phyloP scores from a whole-genome alignment of 2,888 invertebrate genomes.

The Mimachlamys varia region DNA sequence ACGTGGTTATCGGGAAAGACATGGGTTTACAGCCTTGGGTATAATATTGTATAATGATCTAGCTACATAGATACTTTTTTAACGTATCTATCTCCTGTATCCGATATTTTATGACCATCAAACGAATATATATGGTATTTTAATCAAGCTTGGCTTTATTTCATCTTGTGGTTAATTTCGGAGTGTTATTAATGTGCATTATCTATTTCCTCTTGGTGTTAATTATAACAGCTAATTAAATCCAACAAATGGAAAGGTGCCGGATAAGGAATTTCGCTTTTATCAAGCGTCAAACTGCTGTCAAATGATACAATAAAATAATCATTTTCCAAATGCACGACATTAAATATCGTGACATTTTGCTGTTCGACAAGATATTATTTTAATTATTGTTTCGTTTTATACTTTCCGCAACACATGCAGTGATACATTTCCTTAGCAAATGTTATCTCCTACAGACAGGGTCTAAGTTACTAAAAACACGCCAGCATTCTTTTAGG shows the following conservation, averaged over 20 bases:
- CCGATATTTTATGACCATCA: constrained; percentile 27
- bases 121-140: neutral
- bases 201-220: constrained; percentile 18
- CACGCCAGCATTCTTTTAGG: neutral
- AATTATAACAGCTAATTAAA: constrained; percentile 23
- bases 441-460: neutral
- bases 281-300: neutral
- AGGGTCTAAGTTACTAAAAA: neutral
- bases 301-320: constrained; percentile 12
- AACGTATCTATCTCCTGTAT: neutral
- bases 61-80: neutral
- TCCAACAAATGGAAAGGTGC: constrained; percentile 21
- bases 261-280: neutral
- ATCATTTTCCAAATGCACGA: neutral
- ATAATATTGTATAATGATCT: constrained; percentile 23
- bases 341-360: neutral
- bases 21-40: neutral
- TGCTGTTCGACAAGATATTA: neutral
- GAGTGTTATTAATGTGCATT: neutral
- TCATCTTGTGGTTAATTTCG: neutral
- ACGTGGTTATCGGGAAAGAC: neutral
- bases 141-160: neutral
- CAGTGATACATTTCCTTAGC: neutral
- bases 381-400: neutral
- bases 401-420: neutral